Evolutionary conservation across 2,888 invertebrate species (phyloP), one percentile per base, ranked within the genome.

Genomic region (Cylloceria caligata): DNA sequence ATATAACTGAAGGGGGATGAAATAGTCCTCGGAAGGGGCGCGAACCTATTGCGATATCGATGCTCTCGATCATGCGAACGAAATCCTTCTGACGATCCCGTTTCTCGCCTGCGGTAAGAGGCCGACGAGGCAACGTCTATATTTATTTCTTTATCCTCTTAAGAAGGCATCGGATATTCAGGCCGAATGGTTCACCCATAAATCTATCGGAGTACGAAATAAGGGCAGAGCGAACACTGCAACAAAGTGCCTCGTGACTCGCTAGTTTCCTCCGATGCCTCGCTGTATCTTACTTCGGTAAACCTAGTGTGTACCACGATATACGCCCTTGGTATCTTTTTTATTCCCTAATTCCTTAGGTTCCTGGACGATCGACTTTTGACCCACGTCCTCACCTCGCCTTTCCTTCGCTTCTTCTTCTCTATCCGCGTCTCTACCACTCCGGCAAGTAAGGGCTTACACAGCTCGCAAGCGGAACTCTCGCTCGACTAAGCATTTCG

Each of bases 131-230:
- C 39, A 27, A 60, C 21, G 30, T 60, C 57, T 47, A 34, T 45
- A 67, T 57, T 42, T 34, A 27, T 47, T 60, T 60, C 24, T 75
- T 74, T 80, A 67, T 74, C 64, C 72, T 62, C 65, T 83, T 52
- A 72, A 78, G 73, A 49, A 72, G 64, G 77, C 77, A 77, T 77
- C 77, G 78, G 81, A 83, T 83, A 81, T 83, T 83, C 78, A 78
- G 62, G 69, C 57, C 42, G 74, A 74, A 83, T 81, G 81, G 74
- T 74, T 74, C 55, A 47, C 74, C 81, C 30, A 83, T 83, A 83
- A 83, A 83, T 83, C 83, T 78, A 83, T 81, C 65, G 78, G 62
- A 65, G 27, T 9, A 64, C 71, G 68, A 60, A 78, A 81, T 83
- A 55, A 77, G 80, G 78, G 83, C 36, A 36, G 47, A 75, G 21